phyloP scores from a whole-genome alignment of 2,888 invertebrate species.

The Tipula confusa region DNA sequence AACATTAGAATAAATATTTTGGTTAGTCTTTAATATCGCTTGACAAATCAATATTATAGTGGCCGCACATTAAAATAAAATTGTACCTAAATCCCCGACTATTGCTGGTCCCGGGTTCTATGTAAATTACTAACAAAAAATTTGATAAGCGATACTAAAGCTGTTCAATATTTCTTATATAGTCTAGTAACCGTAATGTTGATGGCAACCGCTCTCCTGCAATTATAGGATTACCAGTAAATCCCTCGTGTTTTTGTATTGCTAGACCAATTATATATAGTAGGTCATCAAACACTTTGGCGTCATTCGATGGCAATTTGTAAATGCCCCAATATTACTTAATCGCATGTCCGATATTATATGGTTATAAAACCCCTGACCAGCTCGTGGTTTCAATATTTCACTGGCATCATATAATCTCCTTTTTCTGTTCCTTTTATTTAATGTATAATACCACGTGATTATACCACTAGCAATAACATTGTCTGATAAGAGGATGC shows the following conservation, averaged over 20 bases:
- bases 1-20: background rate
- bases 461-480: background rate
- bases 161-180: background rate
- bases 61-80: too few relatives aligned
- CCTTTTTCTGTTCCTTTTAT: too few relatives aligned
- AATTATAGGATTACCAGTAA: background rate
- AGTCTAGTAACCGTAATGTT: background rate
- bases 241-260: background rate
- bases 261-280: background rate
- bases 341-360: background rate
- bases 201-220: background rate
- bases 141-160: too few relatives aligned
- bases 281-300: background rate
- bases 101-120: too few relatives aligned
- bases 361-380: background rate
- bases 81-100: too few relatives aligned
- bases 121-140: too few relatives aligned
- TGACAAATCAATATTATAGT: too few relatives aligned
- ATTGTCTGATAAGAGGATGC: too few relatives aligned
- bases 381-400: background rate
- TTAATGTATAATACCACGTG: too few relatives aligned
- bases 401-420: too few relatives aligned
- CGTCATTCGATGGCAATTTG: background rate
- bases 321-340: background rate
- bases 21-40: too few relatives aligned